Conservation (phyloP, 2,113 vertebrate species). For the Oriolus oriolus region DNA sequence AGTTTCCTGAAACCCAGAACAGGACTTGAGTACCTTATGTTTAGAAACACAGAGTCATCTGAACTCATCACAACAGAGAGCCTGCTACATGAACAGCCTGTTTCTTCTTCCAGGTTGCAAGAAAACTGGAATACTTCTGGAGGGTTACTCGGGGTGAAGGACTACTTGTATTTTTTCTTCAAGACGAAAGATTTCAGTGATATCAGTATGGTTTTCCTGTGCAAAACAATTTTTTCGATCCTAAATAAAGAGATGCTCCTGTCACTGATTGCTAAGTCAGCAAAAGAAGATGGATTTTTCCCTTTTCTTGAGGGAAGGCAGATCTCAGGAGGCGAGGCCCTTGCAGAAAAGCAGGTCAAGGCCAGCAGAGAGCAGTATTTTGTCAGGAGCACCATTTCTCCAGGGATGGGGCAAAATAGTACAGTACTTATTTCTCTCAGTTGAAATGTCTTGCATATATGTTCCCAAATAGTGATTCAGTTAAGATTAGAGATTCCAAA, state of each 20-base stretch:
- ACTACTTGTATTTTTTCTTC: background rate
- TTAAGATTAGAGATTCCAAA: background rate
- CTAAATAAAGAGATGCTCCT: background rate
- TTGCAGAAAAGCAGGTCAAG: background rate
- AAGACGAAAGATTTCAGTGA: background rate
- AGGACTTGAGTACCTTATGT: background rate
- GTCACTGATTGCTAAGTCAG: rapidly evolving
- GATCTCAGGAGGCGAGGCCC: background rate
- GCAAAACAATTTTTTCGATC: background rate
- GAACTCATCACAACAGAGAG: background rate
- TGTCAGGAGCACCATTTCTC: background rate
- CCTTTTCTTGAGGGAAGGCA: background rate
- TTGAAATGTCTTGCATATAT: background rate
- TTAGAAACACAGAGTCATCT: background rate
- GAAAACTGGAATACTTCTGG: background rate
- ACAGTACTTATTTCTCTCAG: background rate
- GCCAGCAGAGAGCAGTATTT: slow-evolving; percentile 47
- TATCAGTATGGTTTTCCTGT: background rate
- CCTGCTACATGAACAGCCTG: background rate
- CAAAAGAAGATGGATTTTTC: background rate
- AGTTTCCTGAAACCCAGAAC: background rate
- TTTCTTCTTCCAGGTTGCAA: background rate
- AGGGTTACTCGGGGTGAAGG: background rate
- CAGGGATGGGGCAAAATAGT: rapidly evolving
- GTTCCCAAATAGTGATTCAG: background rate